Evolutionary conservation across 2,797 vertebrate species (phyloP).

Genomic region (Eutrigla gurnardus): DNA sequence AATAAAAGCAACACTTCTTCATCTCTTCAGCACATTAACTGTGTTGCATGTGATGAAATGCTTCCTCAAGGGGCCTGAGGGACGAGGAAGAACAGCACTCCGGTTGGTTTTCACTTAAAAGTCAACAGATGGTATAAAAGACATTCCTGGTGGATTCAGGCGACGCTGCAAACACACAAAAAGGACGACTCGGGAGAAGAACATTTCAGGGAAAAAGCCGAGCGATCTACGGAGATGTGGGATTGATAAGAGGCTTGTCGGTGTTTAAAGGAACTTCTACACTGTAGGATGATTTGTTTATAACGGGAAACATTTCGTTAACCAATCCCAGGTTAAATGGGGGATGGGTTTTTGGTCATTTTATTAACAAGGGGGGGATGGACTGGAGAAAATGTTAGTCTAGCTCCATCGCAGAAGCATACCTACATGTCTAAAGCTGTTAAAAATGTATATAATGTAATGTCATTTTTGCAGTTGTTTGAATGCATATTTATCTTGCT

Average conservation of each 20-base stretch:
- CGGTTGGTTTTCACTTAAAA: slow-evolving; percentile 20
- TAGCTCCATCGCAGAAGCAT: too few species aligned
- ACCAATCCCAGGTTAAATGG: background rate
- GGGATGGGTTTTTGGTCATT: background rate
- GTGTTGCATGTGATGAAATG: slow-evolving; percentile 15
- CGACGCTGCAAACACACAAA: background rate
- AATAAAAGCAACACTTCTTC: slow-evolving; percentile 4
- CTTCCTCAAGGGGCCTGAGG: background rate
- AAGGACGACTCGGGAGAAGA: background rate
- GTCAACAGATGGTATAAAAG: slow-evolving; percentile 11
- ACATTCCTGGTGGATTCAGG: slow-evolving; percentile 14
- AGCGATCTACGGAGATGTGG: slow-evolving; percentile 15
- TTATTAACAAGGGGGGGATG: background rate
- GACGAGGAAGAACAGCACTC: background rate
- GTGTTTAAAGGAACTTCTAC: background rate
- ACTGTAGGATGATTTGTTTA: too few species aligned
- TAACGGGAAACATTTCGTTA: background rate
- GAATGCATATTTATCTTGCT: background rate
- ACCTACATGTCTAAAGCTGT: too few species aligned
- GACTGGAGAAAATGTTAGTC: too few species aligned
- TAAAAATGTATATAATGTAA: too few species aligned
- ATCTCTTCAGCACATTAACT: slow-evolving; percentile 8
- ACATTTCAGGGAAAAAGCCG: background rate
- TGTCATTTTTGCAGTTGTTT: background rate
- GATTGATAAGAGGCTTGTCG: slow-evolving; percentile 19